phyloP scores from a whole-genome alignment of 2,888 invertebrate species.

The Chymomyza fuscimana region DNA sequence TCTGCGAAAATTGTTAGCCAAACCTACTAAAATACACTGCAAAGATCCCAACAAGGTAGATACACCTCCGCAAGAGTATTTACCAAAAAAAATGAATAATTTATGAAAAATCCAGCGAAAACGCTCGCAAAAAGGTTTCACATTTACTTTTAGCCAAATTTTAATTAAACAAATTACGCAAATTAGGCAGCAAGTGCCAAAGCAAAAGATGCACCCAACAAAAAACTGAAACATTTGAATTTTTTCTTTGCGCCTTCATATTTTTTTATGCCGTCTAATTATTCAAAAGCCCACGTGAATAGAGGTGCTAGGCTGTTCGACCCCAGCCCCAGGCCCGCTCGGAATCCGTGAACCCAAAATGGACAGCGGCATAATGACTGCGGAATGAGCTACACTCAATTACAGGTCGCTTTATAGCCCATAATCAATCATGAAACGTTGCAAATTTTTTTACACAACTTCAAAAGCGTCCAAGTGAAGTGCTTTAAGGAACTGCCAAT shows the following conservation, averaged over 20 bases:
- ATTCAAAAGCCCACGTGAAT: conserved; percentile 15
- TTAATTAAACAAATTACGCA: conserved; percentile 64
- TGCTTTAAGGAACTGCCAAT: background rate
- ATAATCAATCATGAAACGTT: background rate
- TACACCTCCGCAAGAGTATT: too few relatives aligned
- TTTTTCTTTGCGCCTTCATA: background rate
- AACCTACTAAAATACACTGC: background rate
- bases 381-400: background rate
- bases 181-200: conserved; percentile 41
- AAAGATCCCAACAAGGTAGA: background rate
- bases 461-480: background rate
- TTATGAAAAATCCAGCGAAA: conserved; percentile 26
- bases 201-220: conserved; percentile 18
- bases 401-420: background rate
- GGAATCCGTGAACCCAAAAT: background rate
- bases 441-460: conserved; percentile 2
- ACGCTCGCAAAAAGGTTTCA: conserved; percentile 27
- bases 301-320: background rate
- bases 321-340: conserved; percentile 2
- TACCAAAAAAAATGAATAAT: background rate
- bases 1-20: too few relatives aligned
- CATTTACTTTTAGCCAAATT: conserved; percentile 34
- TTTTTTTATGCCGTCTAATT: conserved; percentile 6
- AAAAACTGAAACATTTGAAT: conserved; percentile 6
- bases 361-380: background rate